A percentile compares a stretch with the other conserved stretches of the same genome.
Conservation (phyloP, 2,113 vertebrate genomes). For the Circaetus cinerascens region DNA sequence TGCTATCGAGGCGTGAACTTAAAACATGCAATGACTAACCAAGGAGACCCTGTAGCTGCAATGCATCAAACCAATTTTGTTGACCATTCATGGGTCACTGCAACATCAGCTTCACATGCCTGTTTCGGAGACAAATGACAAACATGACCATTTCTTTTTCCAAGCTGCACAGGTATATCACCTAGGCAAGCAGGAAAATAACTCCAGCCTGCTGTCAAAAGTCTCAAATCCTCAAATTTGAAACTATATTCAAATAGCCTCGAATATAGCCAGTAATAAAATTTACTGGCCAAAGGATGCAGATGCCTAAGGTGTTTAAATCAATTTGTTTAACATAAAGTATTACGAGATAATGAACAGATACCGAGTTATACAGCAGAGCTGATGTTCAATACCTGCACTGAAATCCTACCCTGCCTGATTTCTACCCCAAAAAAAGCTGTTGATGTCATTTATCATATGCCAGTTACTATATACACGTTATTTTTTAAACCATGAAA, state of each 20-base stretch:
- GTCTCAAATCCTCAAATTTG: neutral
- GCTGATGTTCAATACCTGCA: neutral
- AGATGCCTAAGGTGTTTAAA: neutral
- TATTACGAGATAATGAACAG: neutral
- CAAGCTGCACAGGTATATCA: neutral
- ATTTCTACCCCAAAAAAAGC: neutral
- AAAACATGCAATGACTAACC: neutral
- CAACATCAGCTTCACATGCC: neutral
- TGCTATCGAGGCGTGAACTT: neutral
- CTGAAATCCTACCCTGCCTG: neutral
- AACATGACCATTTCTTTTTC: neutral
- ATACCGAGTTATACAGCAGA: neutral
- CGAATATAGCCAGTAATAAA: neutral
- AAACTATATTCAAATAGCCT: neutral
- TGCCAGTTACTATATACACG: neutral
- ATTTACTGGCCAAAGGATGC: neutral
- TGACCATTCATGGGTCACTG: neutral
- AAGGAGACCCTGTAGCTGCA: conserved; percentile 35
- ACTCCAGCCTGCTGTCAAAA: neutral
- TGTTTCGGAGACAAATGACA: neutral
- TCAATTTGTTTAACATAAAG: neutral
- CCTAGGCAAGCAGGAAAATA: neutral
- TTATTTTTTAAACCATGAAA: neutral
- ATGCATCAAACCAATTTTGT: conserved; percentile 9
- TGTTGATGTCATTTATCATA: neutral